Conservation (phyloP, 2,888 invertebrate genomes). For the Pachymerium ferrugineum region DNA sequence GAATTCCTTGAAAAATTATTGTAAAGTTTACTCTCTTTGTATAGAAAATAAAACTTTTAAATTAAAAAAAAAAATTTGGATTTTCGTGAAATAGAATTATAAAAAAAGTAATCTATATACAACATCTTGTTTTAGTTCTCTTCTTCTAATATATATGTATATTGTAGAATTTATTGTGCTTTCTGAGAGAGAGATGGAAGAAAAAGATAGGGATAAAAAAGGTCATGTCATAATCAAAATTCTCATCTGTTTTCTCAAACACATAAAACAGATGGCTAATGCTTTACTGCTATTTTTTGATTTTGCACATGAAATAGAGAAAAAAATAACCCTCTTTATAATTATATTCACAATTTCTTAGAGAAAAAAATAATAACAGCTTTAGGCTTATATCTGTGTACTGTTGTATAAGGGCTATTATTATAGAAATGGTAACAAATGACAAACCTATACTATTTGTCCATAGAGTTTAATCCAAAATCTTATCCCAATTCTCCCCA, state of each 20-base stretch:
- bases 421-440: not conserved
- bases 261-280: conserved; percentile 1
- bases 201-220: not conserved
- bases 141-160: conserved; percentile 10
- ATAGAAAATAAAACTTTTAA: not conserved
- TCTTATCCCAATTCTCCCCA: too few species aligned
- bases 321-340: not conserved
- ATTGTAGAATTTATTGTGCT: conserved; percentile 16
- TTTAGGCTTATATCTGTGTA: conserved; percentile 20
- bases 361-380: not conserved
- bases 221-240: conserved; percentile 15
- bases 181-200: not conserved
- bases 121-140: conserved; percentile 19
- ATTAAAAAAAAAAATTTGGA: not conserved
- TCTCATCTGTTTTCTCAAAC: conserved; percentile 11
- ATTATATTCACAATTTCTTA: not conserved
- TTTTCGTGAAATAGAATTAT: too few species aligned
- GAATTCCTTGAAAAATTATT: too few species aligned
- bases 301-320: not conserved
- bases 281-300: conserved; percentile 7
- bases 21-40: too few species aligned
- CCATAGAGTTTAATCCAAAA: too few species aligned
- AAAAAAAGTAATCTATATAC: not conserved
- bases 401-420: conserved; percentile 4
- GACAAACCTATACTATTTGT: too few species aligned